phyloP scores from a whole-genome alignment of 2,113 vertebrate genomes.

The Vulpes vulpes region DNA sequence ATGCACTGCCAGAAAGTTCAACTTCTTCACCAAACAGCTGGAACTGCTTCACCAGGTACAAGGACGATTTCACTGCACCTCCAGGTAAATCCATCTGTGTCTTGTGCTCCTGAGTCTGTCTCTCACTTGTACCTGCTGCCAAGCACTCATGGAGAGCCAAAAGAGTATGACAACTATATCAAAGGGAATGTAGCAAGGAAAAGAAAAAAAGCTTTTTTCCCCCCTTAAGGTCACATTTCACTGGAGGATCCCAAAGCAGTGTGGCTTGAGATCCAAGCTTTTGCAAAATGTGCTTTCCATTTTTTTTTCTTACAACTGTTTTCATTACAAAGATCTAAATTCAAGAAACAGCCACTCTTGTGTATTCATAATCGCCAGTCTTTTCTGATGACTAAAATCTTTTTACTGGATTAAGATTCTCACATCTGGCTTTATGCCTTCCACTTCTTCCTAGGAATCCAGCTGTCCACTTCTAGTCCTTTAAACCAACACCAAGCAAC shows the following conservation, averaged over 20 bases:
- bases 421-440: slow-evolving; percentile 19
- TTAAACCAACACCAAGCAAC: background rate
- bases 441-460: background rate
- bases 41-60: background rate
- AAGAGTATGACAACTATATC: background rate
- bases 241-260: background rate
- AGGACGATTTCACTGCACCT: accelerated
- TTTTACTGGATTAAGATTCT: background rate
- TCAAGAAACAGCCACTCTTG: background rate
- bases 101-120: background rate
- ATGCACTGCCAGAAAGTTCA: background rate
- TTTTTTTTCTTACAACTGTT: background rate
- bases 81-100: background rate
- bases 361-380: background rate
- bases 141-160: background rate
- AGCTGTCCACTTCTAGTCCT: background rate
- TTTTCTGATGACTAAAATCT: slow-evolving; percentile 9
- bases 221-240: background rate
- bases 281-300: background rate
- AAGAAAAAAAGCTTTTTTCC: background rate
- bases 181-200: background rate
- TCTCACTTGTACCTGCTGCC: background rate
- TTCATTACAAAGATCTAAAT: slow-evolving; percentile 49
- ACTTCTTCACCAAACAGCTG: background rate
- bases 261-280: background rate